Evolutionary conservation across 2,797 vertebrate genomes (phyloP), one percentile per base, ranked within the genome.

Genomic region (Cacajao melanocephalus): DNA sequence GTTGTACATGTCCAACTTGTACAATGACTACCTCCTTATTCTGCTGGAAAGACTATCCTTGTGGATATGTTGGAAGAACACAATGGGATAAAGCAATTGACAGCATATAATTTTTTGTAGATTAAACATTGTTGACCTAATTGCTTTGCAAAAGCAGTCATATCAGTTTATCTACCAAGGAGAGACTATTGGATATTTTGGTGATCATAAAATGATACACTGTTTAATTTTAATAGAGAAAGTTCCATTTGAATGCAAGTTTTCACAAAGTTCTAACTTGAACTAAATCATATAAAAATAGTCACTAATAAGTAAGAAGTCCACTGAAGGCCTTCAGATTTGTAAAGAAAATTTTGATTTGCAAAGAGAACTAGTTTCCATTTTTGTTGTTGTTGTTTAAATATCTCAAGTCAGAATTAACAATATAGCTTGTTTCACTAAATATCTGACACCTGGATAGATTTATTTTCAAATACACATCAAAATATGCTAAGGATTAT

Each of bases 301-400:
- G 57, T 64, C 1, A 67, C 82, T 82, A 95, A 75, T 57, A 96
- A 58, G 48, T 88, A 95, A 52, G 72, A 97, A 90, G 11, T 57
- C 44, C 22, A 41, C 14, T 39, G 75, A 93, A 26, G 48, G 0
- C 4, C 79, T 91, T 85, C 70, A 89, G 24, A 84, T 81, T 50
- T 94, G 6, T 73, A 88, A 92, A 85, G 14, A 67, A 93, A 88
- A 39, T 28, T 78, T 30, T 48, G 15, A 92, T 84, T 50, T 94
- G 4, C 28, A 72, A 39, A 78, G 19, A 91, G 81, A 80, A 4
- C 0, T 50, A 17, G 1, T 39, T 92, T 86, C 72, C 39, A 92
- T 46, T 83, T 17, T 67, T 67, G 30, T 64, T 28, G 4, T 88
- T 52, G 88, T 26, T 81, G 76, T 52, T 78, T 24, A 41, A 87